Evolutionary conservation across 2,113 vertebrate species (phyloP).

Genomic region (Falcunculus frontatus): DNA sequence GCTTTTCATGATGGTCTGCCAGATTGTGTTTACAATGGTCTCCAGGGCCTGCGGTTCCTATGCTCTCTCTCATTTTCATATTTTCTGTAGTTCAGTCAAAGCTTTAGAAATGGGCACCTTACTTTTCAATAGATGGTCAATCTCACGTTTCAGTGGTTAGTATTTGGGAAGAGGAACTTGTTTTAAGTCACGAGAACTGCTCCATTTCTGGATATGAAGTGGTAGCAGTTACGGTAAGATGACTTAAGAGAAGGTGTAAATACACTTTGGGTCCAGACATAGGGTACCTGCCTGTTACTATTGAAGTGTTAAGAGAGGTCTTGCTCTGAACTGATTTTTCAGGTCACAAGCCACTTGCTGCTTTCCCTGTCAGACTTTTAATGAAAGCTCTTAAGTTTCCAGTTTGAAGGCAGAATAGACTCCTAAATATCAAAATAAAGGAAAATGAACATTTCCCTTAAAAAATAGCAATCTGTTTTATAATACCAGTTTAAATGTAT

Average conservation of each 20-base stretch:
- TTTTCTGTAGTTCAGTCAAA: neutral
- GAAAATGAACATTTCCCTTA: neutral
- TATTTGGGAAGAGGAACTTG: neutral
- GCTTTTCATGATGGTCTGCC: neutral
- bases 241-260: neutral
- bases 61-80: neutral
- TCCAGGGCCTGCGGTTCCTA: neutral
- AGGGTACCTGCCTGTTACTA: neutral
- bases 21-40: neutral
- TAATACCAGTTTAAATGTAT: neutral
- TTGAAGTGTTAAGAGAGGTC: neutral
- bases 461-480: neutral
- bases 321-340: neutral
- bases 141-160: neutral
- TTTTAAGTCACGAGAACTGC: neutral
- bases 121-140: neutral
- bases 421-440: neutral
- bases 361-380: neutral
- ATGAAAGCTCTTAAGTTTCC: neutral
- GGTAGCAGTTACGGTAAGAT: neutral
- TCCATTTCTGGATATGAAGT: neutral
- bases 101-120: neutral
- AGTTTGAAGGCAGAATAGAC: neutral
- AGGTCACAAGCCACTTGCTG: neutral
- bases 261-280: neutral